A percentile compares a stretch with the other conserved stretches of the same genome.
Conservation (phyloP, 2,113 vertebrate genomes). For the Myotis lucifugus region DNA sequence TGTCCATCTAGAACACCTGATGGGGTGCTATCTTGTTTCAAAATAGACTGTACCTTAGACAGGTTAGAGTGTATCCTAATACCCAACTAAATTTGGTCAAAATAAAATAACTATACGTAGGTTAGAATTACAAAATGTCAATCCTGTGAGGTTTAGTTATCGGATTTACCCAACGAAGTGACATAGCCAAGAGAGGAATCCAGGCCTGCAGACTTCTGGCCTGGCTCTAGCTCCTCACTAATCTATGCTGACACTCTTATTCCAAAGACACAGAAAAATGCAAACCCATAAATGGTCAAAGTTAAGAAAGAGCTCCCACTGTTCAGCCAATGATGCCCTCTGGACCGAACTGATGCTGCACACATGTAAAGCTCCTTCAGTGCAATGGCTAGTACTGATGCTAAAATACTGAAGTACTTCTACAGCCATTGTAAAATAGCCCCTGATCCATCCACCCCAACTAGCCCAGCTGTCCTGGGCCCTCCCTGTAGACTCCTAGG, state of each 20-base stretch:
- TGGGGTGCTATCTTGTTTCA: background rate
- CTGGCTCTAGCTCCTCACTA: background rate
- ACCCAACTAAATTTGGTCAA: background rate
- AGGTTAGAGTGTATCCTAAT: background rate
- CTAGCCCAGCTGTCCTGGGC: background rate
- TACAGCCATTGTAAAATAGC: background rate
- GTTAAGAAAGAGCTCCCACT: background rate
- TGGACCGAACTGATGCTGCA: background rate
- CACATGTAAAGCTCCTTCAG: too few species aligned
- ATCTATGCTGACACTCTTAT: background rate
- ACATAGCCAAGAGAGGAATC: background rate
- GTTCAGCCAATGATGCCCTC: background rate
- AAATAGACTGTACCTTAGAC: background rate
- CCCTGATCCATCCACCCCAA: too few species aligned
- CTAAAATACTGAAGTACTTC: background rate
- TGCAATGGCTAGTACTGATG: background rate
- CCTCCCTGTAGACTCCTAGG: fast-evolving
- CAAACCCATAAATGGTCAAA: background rate
- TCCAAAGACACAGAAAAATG: background rate
- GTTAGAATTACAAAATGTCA: background rate
- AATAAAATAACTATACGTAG: background rate
- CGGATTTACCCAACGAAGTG: background rate
- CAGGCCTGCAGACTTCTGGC: background rate
- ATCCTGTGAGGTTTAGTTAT: background rate
- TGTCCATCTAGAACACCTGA: background rate